phyloP scores from a whole-genome alignment of 1,140 invertebrate genomes.

The Aricia agestis region DNA sequence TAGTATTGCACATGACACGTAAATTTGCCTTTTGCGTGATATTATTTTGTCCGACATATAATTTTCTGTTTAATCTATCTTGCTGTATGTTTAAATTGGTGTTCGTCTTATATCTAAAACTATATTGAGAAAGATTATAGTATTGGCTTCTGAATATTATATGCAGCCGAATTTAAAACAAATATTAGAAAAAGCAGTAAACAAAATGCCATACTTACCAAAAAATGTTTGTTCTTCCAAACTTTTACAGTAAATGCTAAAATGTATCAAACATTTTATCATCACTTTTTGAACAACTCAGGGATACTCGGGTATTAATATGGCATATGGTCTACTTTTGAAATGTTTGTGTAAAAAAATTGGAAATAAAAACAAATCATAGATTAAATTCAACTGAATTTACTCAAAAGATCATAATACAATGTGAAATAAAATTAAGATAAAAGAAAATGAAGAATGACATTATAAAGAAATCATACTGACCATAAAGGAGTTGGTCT shows the following conservation, averaged over 20 bases:
- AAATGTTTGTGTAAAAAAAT: neutral
- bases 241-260: too few relatives aligned
- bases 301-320: too few relatives aligned
- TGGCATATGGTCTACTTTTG: neutral
- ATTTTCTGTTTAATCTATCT: neutral
- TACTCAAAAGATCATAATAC: constrained; percentile 20
- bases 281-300: too few relatives aligned
- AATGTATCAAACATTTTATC: too few relatives aligned
- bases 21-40: neutral
- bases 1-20: neutral
- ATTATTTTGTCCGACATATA: neutral
- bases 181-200: neutral
- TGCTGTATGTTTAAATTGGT: neutral
- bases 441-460: constrained; percentile 7
- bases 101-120: neutral
- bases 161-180: neutral
- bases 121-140: neutral
- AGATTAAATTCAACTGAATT: constrained; percentile 22
- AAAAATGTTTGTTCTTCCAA: too few relatives aligned
- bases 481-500: constrained; percentile 1
- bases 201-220: neutral
- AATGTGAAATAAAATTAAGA: constrained; percentile 20
- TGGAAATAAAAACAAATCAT: constrained; percentile 21
- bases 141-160: neutral
- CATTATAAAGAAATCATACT: constrained; percentile 5